These are phyloP conservation scores for Deilephila porcellus DNA, from an alignment of 2,888 invertebrate genomes.

Conservation along the genomic window DNA sequence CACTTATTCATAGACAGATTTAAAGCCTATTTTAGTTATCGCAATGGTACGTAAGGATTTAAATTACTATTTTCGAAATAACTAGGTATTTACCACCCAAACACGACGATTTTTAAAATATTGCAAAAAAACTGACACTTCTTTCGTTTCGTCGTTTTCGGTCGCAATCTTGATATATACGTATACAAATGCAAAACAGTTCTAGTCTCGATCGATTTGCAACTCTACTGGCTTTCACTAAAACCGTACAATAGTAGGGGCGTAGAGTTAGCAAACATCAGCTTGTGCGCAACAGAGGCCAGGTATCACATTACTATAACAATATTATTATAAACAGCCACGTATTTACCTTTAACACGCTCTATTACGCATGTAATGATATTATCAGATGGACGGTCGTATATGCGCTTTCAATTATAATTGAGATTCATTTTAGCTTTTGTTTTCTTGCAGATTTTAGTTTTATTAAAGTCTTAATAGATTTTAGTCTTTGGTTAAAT, in stretches of 20 bases:
- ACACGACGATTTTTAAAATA: too few species aligned
- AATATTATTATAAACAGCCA: conserved; percentile 23
- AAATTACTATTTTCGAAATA: too few species aligned
- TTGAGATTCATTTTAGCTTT: not conserved
- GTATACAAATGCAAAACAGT: too few species aligned
- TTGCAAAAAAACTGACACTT: too few species aligned
- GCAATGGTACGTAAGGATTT: too few species aligned
- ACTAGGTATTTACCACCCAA: too few species aligned
- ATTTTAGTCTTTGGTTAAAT: too few species aligned
- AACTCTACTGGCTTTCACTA: not conserved
- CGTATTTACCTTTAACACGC: conserved; percentile 17
- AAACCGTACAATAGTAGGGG: not conserved
- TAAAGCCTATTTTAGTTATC: too few species aligned
- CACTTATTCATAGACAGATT: too few species aligned
- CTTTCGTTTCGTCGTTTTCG: too few species aligned
- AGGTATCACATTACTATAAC: conserved; percentile 23
- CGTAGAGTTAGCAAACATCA: conserved; percentile 7
- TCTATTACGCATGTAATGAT: conserved; percentile 24
- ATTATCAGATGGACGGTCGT: not conserved
- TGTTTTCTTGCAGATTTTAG: not conserved
- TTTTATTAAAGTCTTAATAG: too few species aligned
- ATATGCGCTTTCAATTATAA: conserved; percentile 1
- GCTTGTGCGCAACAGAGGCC: conserved; percentile 7
- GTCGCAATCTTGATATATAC: too few species aligned
- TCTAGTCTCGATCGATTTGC: not conserved